Conservation (phyloP, 2,797 vertebrate genomes). For the Parauchenoglanis ngamensis region DNA sequence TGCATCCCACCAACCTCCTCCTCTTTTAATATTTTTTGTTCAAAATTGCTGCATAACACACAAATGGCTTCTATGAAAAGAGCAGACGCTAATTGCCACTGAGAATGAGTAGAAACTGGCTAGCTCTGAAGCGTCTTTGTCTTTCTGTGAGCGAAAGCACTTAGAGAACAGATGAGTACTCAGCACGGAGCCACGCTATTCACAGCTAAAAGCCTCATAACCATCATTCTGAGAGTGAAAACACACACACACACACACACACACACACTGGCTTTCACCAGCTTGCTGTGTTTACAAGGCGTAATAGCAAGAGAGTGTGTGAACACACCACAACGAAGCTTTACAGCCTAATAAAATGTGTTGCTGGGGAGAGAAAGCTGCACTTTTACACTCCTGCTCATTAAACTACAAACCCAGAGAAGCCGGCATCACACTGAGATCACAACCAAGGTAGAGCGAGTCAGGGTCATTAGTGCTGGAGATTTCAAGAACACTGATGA, state of each 20-base stretch:
- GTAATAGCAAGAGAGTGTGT: slow-evolving; percentile 44
- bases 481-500: neutral
- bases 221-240: slow-evolving; percentile 44
- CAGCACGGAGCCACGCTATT: slow-evolving; percentile 34
- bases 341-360: slow-evolving; percentile 52
- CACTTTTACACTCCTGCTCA: slow-evolving; percentile 47
- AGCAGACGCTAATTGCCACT: slow-evolving; percentile 44
- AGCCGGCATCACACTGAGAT: slow-evolving; percentile 25
- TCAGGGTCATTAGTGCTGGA: slow-evolving; percentile 43
- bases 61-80: slow-evolving; percentile 27
- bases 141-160: slow-evolving; percentile 45
- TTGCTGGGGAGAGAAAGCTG: slow-evolving; percentile 31
- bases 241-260: slow-evolving; percentile 32
- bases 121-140: slow-evolving; percentile 34
- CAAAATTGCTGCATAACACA: slow-evolving; percentile 16
- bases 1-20: neutral
- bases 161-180: slow-evolving; percentile 48
- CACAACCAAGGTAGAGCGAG: slow-evolving; percentile 35
- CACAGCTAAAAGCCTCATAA: slow-evolving; percentile 46
- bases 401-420: slow-evolving; percentile 51
- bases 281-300: slow-evolving; percentile 54
- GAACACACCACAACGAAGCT: slow-evolving; percentile 46
- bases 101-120: slow-evolving; percentile 46
- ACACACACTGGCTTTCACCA: slow-evolving; percentile 38
- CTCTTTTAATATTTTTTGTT: slow-evolving; percentile 32